These are phyloP conservation scores for Platygyra sinensis DNA, from an alignment of 64 coral and sea anemone species.

Conservation along the genomic window DNA sequence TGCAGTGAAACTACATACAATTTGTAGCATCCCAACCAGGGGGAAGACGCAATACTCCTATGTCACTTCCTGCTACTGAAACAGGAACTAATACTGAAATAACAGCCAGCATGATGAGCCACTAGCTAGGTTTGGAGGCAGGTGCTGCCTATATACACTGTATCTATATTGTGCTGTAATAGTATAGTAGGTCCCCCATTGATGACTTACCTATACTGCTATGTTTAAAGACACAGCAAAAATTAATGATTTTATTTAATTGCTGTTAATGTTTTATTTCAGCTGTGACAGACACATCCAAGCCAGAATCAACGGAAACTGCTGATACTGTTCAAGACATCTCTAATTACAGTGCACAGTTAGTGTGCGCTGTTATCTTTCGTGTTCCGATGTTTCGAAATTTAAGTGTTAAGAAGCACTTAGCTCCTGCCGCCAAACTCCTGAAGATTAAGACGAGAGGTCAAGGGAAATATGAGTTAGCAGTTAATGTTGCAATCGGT, in stretches of 20 bases:
- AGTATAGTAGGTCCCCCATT: too few species aligned
- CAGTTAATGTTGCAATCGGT: background rate
- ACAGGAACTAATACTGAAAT: too few species aligned
- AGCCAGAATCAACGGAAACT: background rate
- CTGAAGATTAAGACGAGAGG: background rate
- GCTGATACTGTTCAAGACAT: background rate
- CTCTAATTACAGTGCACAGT: background rate
- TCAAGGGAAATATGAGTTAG: background rate
- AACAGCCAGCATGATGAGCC: too few species aligned
- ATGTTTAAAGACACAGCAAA: background rate
- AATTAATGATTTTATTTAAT: background rate
- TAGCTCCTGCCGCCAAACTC: background rate
- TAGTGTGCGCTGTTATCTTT: background rate
- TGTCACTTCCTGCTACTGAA: too few species aligned
- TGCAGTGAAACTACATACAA: too few species aligned
- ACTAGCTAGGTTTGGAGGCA: too few species aligned
- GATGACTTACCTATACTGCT: background rate
- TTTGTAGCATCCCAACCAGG: too few species aligned
- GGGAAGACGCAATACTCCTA: too few species aligned
- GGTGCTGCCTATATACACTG: too few species aligned
- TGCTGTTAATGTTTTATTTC: background rate
- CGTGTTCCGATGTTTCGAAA: background rate
- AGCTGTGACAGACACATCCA: slow-evolving; percentile 4
- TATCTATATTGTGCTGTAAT: too few species aligned
- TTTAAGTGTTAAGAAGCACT: background rate